These are phyloP conservation scores for Dasypus novemcinctus DNA, from an alignment of 2,113 vertebrate genomes.

Conservation along the genomic window DNA sequence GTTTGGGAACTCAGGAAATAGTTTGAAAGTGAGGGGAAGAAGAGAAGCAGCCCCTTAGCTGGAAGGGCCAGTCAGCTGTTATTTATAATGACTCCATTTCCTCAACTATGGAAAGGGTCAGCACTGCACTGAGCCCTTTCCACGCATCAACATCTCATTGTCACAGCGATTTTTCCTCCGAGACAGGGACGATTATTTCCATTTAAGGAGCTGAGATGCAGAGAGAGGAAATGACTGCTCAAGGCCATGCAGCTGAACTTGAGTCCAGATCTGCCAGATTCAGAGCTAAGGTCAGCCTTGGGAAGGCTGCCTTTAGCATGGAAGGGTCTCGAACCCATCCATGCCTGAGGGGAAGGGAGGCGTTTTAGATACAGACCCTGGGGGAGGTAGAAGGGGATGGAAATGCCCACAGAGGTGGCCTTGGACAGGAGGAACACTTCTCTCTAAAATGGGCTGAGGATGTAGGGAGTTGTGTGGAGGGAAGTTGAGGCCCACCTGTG, in stretches of 20 bases:
- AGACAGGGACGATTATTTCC: neutral
- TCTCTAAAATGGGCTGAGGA: neutral
- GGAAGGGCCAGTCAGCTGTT: neutral
- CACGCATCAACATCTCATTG: neutral
- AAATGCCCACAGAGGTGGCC: neutral
- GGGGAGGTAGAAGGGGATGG: neutral
- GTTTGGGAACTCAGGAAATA: neutral
- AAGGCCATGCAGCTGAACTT: neutral
- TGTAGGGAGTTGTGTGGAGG: neutral
- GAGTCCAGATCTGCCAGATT: neutral
- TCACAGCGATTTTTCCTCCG: neutral
- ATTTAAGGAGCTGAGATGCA: neutral
- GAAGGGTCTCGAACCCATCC: neutral
- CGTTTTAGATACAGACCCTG: neutral
- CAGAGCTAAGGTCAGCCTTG: neutral
- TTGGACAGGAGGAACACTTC: neutral
- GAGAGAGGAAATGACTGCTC: neutral
- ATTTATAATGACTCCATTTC: neutral
- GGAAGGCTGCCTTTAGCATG: neutral
- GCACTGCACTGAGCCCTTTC: neutral
- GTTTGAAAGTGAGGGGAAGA: neutral
- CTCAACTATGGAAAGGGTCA: neutral
- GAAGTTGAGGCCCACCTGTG: neutral
- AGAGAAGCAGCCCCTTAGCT: neutral
- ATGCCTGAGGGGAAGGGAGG: neutral